Evolutionary conservation across 2,113 vertebrate species (phyloP).

Genomic region (Rhinichthys klamathensis): DNA sequence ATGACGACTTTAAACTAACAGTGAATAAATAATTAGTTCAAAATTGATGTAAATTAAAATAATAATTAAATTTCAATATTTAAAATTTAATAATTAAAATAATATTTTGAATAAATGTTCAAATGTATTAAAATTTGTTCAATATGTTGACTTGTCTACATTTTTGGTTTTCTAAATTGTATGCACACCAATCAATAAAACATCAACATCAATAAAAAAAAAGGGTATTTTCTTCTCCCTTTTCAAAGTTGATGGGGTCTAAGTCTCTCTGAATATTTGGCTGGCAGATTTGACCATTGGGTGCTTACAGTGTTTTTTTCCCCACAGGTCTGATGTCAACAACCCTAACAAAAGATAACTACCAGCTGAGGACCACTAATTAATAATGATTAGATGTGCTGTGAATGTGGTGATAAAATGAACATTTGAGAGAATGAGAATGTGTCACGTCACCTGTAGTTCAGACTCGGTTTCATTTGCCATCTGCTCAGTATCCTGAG

Average conservation of each 20-base stretch:
- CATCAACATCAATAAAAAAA: neutral
- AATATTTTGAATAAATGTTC: too few relatives aligned
- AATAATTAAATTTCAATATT: too few relatives aligned
- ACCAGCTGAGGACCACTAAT: neutral
- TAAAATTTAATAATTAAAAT: too few relatives aligned
- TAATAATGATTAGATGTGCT: neutral
- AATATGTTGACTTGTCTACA: neutral
- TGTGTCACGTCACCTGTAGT: slow-evolving; percentile 73
- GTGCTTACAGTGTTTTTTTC: neutral
- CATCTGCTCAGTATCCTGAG: slow-evolving; percentile 65
- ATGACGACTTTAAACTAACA: too few relatives aligned
- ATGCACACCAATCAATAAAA: neutral
- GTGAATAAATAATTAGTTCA: too few relatives aligned
- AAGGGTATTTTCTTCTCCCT: neutral
- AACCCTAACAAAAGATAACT: neutral
- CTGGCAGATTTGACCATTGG: neutral
- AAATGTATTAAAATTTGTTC: neutral
- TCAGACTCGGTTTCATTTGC: slow-evolving; percentile 64
- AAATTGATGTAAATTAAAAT: too few relatives aligned
- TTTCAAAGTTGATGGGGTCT: neutral
- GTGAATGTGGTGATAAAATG: neutral
- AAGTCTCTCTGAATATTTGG: neutral
- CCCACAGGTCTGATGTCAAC: neutral
- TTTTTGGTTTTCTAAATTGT: neutral
- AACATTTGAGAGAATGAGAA: neutral